phyloP scores from a whole-genome alignment of 2,888 invertebrate genomes.

The Acanthosepion pharaonis region DNA sequence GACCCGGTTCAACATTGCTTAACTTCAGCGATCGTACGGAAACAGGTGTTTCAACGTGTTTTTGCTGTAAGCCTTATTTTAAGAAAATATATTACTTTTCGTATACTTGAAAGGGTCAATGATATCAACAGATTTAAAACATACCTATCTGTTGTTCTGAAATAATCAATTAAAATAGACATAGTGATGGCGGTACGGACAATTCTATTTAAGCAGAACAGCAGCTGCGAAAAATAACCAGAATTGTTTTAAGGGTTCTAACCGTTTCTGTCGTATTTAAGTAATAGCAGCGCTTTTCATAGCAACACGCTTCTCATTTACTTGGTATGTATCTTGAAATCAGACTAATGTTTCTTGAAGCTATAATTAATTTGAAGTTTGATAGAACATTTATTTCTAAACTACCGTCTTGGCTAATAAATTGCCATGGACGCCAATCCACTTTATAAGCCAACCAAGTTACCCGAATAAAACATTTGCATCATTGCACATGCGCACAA shows the following conservation, averaged over 20 bases:
- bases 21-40: too few relatives aligned
- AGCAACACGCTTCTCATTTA: background rate
- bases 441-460: background rate
- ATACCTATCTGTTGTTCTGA: too few relatives aligned
- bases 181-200: too few relatives aligned
- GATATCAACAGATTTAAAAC: too few relatives aligned
- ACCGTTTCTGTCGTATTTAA: background rate
- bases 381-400: background rate
- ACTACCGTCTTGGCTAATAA: background rate
- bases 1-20: too few relatives aligned
- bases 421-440: background rate
- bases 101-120: too few relatives aligned
- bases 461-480: background rate
- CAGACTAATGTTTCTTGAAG: background rate
- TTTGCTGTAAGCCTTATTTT: too few relatives aligned
- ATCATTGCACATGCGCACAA: background rate
- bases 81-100: too few relatives aligned
- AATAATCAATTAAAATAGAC: too few relatives aligned
- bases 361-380: background rate
- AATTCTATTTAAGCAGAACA: too few relatives aligned
- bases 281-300: background rate
- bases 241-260: background rate
- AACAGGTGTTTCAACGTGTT: too few relatives aligned
- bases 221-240: too few relatives aligned
- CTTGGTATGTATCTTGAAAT: background rate